Conservation (phyloP, 2,888 invertebrate genomes). For the Philaethria dido region DNA sequence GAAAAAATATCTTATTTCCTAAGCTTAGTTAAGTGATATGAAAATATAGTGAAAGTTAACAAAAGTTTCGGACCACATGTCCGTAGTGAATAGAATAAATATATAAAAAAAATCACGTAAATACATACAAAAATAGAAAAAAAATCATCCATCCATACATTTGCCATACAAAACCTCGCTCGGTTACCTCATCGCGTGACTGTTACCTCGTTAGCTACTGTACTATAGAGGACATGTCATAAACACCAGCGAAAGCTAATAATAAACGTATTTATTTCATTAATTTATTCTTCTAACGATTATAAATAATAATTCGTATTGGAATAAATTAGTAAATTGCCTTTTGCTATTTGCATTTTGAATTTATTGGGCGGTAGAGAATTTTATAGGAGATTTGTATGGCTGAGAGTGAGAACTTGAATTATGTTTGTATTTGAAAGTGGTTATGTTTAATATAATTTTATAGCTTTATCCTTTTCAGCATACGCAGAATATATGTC, state of each 20-base stretch:
- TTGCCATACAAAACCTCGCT: constrained; percentile 43
- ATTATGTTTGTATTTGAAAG: neutral
- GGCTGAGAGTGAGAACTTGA: neutral
- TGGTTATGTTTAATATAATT: neutral
- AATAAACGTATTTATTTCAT: constrained; percentile 28
- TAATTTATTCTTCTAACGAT: constrained; percentile 27
- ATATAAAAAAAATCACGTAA: neutral
- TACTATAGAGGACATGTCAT: constrained; percentile 25
- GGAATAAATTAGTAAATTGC: neutral
- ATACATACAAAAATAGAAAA: constrained; percentile 10
- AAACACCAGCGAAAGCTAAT: constrained; percentile 35
- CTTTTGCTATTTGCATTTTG: neutral
- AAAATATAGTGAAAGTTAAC: too few species aligned
- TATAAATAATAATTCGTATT: constrained; percentile 3
- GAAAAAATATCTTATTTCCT: too few species aligned
- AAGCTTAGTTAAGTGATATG: too few species aligned
- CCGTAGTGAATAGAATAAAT: too few species aligned
- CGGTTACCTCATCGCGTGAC: constrained; percentile 69
- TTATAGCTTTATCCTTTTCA: too few species aligned
- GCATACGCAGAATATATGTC: too few species aligned
- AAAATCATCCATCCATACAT: constrained; percentile 15
- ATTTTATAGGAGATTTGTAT: neutral
- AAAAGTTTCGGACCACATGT: too few species aligned
- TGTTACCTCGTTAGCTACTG: constrained; percentile 50
- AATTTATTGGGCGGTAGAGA: neutral